phyloP scores from a whole-genome alignment of 1,140 invertebrate species.

The Zaprionus gabonicus region DNA sequence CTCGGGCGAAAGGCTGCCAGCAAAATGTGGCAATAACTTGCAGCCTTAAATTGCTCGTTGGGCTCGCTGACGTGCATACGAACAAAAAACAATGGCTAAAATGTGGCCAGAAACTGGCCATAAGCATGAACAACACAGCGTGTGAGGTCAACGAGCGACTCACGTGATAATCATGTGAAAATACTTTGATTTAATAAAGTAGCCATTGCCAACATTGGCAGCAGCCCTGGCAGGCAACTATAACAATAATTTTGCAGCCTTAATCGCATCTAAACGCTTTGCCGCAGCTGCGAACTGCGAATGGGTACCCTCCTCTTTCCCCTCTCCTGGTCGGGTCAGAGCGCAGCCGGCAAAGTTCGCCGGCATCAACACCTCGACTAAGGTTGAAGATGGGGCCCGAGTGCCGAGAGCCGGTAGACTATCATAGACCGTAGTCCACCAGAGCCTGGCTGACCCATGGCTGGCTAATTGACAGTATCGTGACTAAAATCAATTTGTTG shows the following conservation, averaged over 20 bases:
- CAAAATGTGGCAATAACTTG: conserved; percentile 63
- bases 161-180: conserved; percentile 82
- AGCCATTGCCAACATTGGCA: conserved; percentile 55
- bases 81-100: conserved; percentile 34
- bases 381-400: conserved; percentile 16
- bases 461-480: conserved; percentile 82
- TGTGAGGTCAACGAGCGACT: conserved; percentile 57
- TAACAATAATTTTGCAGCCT: conserved; percentile 80
- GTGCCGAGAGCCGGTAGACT: conserved; percentile 1
- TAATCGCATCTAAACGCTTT: conserved; percentile 73
- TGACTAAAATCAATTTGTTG: conserved; percentile 83
- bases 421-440: background rate
- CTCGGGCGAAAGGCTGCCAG: conserved; percentile 65
- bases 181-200: conserved; percentile 82
- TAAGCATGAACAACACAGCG: conserved; percentile 35
- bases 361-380: conserved; percentile 70
- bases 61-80: conserved; percentile 27
- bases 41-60: conserved; percentile 10
- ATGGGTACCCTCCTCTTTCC: background rate
- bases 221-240: conserved; percentile 66
- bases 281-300: conserved; percentile 42
- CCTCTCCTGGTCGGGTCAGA: conserved; percentile 45
- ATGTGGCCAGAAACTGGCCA: conserved; percentile 23
- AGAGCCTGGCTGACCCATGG: conserved; percentile 67
- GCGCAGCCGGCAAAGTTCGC: conserved; percentile 58